Evolutionary conservation across 2,797 vertebrate species (phyloP).

Genomic region (Pelobates cultripes): DNA sequence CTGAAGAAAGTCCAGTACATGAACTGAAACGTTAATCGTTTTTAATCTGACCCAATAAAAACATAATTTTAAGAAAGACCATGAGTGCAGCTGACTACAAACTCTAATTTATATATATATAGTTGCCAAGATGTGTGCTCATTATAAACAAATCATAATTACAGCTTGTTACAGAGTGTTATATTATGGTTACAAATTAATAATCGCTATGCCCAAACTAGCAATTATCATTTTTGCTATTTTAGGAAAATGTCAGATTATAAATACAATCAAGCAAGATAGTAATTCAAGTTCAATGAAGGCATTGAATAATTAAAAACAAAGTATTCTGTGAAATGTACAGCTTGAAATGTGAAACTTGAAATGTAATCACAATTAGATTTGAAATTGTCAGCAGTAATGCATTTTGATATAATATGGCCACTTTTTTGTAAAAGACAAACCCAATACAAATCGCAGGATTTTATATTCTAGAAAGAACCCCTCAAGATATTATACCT

Average conservation of each 20-base stretch:
- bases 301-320: slow-evolving; percentile 32
- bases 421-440: too few species aligned
- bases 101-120: too few species aligned
- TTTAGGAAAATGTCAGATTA: slow-evolving; percentile 9
- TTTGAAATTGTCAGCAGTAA: slow-evolving; percentile 15
- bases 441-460: too few species aligned
- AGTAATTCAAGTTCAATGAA: slow-evolving; percentile 19
- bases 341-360: slow-evolving; percentile 21
- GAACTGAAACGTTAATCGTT: too few species aligned
- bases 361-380: slow-evolving; percentile 39
- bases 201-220: slow-evolving; percentile 3
- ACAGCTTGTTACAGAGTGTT: not conserved
- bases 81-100: too few species aligned
- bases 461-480: too few species aligned
- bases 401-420: slow-evolving; percentile 20
- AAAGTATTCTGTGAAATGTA: slow-evolving; percentile 18
- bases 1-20: too few species aligned
- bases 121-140: too few species aligned
- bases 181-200: not conserved
- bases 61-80: too few species aligned
- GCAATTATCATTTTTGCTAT: slow-evolving; percentile 18
- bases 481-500: too few species aligned
- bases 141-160: not conserved
- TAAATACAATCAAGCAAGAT: slow-evolving; percentile 17
- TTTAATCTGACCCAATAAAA: too few species aligned